phyloP scores from a whole-genome alignment of 2,797 vertebrate genomes.

The Sebastes vulpes region DNA sequence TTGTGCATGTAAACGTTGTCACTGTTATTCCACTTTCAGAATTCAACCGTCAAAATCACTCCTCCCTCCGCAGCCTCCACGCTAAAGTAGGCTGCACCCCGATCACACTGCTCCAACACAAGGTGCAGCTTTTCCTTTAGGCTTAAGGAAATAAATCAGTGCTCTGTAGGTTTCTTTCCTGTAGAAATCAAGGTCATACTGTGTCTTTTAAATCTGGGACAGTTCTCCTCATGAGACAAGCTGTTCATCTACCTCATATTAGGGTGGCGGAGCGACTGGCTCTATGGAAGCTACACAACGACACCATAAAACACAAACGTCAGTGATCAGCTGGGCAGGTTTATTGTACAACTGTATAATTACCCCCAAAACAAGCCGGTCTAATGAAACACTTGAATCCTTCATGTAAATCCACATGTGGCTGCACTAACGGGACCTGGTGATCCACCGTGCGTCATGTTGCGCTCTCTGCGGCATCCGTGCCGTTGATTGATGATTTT shows the following conservation, averaged over 20 bases:
- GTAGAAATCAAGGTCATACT: conserved; percentile 69
- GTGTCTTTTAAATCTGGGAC: conserved; percentile 69
- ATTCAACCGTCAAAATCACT: background rate
- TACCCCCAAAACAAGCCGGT: background rate
- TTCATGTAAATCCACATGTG: background rate
- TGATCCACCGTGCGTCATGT: background rate
- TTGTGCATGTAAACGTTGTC: background rate
- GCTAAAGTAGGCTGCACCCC: conserved; percentile 27
- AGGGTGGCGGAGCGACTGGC: conserved; percentile 13
- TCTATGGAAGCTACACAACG: background rate
- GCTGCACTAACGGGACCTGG: background rate
- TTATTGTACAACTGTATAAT: background rate
- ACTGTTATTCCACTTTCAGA: background rate
- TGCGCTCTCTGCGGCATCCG: background rate
- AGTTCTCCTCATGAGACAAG: conserved; percentile 60
- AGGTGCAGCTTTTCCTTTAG: conserved; percentile 35
- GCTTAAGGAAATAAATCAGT: conserved; percentile 51
- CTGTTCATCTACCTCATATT: conserved; percentile 43
- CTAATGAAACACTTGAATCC: background rate
- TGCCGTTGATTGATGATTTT: conserved; percentile 32
- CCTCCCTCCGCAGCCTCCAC: background rate
- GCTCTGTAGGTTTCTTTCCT: conserved; percentile 59
- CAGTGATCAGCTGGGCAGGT: background rate
- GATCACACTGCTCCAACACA: conserved; percentile 11
- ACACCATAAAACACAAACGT: background rate